phyloP scores from a whole-genome alignment of 1,140 invertebrate genomes.

The Trichogramma pretiosum region DNA sequence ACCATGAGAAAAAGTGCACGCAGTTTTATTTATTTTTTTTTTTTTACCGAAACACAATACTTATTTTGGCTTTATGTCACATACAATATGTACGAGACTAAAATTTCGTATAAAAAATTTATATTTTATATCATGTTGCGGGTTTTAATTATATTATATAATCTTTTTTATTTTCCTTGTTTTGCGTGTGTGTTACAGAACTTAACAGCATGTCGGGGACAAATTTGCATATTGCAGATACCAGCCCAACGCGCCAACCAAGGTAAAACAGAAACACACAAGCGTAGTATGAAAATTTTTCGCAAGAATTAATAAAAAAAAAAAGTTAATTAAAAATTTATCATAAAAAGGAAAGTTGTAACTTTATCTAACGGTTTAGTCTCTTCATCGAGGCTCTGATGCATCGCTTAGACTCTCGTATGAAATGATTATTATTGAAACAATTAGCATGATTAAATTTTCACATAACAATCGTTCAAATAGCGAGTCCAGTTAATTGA shows the following conservation, averaged over 20 bases:
- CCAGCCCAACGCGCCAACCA: constrained; percentile 29
- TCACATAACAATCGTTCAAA: too few relatives aligned
- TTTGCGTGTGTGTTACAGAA: constrained; percentile 30
- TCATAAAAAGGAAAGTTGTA: too few relatives aligned
- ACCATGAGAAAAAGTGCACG: too few relatives aligned
- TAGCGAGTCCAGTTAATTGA: too few relatives aligned
- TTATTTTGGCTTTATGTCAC: constrained; percentile 6
- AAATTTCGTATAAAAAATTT: background rate
- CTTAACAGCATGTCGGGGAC: constrained; percentile 28
- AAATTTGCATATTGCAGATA: constrained; percentile 25
- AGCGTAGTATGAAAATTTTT: background rate
- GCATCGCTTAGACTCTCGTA: too few relatives aligned
- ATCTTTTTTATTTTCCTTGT: too few relatives aligned
- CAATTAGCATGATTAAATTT: too few relatives aligned
- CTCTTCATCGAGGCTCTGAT: too few relatives aligned
- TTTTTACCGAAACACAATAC: background rate
- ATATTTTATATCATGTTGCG: background rate
- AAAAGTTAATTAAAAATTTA: too few relatives aligned
- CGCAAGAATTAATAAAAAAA: background rate
- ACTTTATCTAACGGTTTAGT: too few relatives aligned
- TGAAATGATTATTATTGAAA: too few relatives aligned
- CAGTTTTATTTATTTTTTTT: background rate
- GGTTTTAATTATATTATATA: constrained; percentile 8
- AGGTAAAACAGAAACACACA: constrained; percentile 24
- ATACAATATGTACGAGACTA: background rate